phyloP scores from a whole-genome alignment of 2,797 vertebrate species.

The Hippocampus kuda region DNA sequence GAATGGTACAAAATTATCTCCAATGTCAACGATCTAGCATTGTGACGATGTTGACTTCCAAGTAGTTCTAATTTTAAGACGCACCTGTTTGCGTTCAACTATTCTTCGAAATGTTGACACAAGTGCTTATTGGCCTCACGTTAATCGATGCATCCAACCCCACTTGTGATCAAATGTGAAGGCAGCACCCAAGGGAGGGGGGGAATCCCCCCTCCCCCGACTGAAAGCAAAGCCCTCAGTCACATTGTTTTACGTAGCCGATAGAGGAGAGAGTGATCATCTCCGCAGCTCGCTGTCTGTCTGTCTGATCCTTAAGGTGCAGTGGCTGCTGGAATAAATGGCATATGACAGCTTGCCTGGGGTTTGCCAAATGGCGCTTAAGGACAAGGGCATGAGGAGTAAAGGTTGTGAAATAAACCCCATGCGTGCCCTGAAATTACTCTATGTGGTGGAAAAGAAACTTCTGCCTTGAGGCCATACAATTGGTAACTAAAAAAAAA shows the following conservation, averaged over 20 bases:
- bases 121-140: not conserved
- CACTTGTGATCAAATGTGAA: not conserved
- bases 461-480: not conserved
- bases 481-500: not conserved
- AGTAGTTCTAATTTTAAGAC: no score
- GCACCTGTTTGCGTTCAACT: not conserved
- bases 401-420: slow-evolving; percentile 8
- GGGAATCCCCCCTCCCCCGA: no score
- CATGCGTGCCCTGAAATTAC: not conserved
- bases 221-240: not conserved
- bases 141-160: not conserved
- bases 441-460: not conserved
- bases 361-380: slow-evolving; percentile 50
- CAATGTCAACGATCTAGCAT: not conserved
- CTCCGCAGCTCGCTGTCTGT: slow-evolving; percentile 7
- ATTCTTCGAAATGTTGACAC: not conserved
- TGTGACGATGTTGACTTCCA: not conserved
- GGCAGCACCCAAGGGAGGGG: not conserved
- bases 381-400: slow-evolving; percentile 31
- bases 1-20: not conserved
- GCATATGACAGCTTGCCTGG: slow-evolving; percentile 45
- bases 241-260: slow-evolving; percentile 13
- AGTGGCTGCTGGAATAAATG: slow-evolving; percentile 42
- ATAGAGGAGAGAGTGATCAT: slow-evolving; percentile 5
- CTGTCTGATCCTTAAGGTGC: slow-evolving; percentile 16